Evolutionary conservation across 1,140 invertebrate genomes (phyloP), one percentile per base, ranked within the genome.

Genomic region (Leptonema lineaticorne): DNA sequence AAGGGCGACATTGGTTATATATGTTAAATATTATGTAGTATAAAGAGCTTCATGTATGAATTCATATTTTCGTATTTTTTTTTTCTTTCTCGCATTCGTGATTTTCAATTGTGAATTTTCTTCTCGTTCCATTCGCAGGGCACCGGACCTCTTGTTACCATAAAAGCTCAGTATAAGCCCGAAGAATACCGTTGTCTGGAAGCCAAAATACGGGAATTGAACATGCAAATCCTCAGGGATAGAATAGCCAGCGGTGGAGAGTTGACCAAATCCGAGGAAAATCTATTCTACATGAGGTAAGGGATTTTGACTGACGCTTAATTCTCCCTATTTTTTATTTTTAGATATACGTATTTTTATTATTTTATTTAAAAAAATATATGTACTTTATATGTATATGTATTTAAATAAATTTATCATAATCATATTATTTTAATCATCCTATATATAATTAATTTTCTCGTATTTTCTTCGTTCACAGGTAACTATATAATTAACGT

Each of bases 161-260:
- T 99, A 77, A 89, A 94, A 41, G 94, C 94, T n/a, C 95, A 97
- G 79, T 96, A 98, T 79, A 91, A 92, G 76, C 95, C 96, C n/a
- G 95, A 98, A 81, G 97, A 99, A 73, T 99, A 98, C 81, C 96
- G 98, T 80, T 83, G 93, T 74, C 96, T 99, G 81, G 96, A 99
- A 82, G 95, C 95, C 1, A 97, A 97, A 85, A 98, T 99, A 75
- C 92, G 98, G 80, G 95, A 98, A 80, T 86, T 99, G 74, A 94
- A 95, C 68, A 70, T 70, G 71, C 71, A 72, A 67, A 72, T 72
- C 37, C 68, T 72, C 5, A 68, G 71, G 28, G 71, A 72, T 67
- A 60, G 71, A 58, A 58, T 69, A 29, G 71, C 71, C 14, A 53
- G 27, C n/a, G 68, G 71, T 24, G 71, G 71, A 41, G 71, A 72